Percentiles rank a stretch among this genome's conserved stretches.
Evolutionary conservation across 2,797 vertebrate species (phyloP).

Genomic region (Falco naumanni): DNA sequence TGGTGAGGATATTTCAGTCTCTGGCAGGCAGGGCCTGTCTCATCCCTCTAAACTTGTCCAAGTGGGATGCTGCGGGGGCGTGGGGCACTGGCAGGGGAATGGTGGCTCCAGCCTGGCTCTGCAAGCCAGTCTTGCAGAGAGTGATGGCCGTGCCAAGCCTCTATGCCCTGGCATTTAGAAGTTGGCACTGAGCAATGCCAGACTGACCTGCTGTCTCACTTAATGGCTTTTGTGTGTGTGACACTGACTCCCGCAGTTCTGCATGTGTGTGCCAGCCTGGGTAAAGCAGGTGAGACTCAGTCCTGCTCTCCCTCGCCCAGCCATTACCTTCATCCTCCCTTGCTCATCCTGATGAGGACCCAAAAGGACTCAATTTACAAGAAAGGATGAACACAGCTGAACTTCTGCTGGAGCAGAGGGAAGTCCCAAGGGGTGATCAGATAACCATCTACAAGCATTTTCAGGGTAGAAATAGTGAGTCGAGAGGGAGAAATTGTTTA

Average conservation of each 20-base stretch:
- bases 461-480: neutral
- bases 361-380: neutral
- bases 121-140: neutral
- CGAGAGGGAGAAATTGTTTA: slow-evolving; percentile 14
- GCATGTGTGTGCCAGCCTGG: slow-evolving; percentile 36
- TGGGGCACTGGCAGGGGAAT: neutral
- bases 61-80: neutral
- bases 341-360: neutral
- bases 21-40: neutral
- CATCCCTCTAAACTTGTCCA: neutral
- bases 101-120: neutral
- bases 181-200: slow-evolving; percentile 30
- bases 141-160: neutral
- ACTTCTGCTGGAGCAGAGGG: neutral
- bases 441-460: slow-evolving; percentile 17
- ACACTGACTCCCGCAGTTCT: slow-evolving; percentile 21
- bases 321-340: neutral
- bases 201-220: slow-evolving; percentile 58
- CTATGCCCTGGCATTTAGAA: slow-evolving; percentile 54
- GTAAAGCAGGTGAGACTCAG: slow-evolving; percentile 41
- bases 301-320: neutral
- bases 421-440: slow-evolving; percentile 13
- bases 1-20: neutral
- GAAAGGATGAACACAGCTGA: neutral
- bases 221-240: slow-evolving; percentile 65